Conservation (phyloP, 2,113 vertebrate species). For the Corydoras sp. region DNA sequence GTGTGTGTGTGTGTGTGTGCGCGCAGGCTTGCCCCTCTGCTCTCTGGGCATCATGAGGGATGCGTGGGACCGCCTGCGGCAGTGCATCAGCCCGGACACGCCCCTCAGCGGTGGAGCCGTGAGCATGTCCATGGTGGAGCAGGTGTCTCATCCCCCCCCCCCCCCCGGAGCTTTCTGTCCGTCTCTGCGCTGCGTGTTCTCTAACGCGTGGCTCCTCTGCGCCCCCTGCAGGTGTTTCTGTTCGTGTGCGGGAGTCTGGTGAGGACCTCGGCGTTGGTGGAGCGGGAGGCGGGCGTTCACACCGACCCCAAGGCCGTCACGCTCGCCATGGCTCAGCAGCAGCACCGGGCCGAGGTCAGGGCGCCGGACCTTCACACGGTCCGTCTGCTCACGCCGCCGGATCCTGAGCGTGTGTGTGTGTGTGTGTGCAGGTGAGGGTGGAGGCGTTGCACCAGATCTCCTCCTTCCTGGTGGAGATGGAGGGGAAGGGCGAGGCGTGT, state of each 20-base stretch:
- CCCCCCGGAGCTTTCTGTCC: background rate
- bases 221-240: constrained; percentile 46
- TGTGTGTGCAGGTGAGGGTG: constrained; percentile 62
- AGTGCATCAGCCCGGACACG: constrained; percentile 66
- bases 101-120: constrained; percentile 42
- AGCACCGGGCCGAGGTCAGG: constrained; percentile 68
- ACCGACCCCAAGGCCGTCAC: constrained; percentile 67
- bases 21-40: constrained; percentile 64
- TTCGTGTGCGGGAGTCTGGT: constrained; percentile 65
- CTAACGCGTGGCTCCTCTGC: background rate
- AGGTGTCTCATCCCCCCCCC: constrained; percentile 40
- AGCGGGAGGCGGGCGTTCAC: constrained; percentile 50
- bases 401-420: background rate
- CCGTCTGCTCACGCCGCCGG: background rate
- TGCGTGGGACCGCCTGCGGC: constrained; percentile 70
- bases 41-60: constrained; percentile 74
- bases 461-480: constrained; percentile 71
- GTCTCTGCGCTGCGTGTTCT: background rate
- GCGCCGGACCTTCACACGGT: background rate
- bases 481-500: constrained; percentile 58
- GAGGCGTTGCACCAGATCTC: constrained; percentile 72
- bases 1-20: constrained; percentile 9
- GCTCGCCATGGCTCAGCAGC: constrained; percentile 68
- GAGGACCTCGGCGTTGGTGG: constrained; percentile 37
- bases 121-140: constrained; percentile 61